Evolutionary conservation across 2,113 vertebrate species (phyloP).

Genomic region (Atractosteus spatula): DNA sequence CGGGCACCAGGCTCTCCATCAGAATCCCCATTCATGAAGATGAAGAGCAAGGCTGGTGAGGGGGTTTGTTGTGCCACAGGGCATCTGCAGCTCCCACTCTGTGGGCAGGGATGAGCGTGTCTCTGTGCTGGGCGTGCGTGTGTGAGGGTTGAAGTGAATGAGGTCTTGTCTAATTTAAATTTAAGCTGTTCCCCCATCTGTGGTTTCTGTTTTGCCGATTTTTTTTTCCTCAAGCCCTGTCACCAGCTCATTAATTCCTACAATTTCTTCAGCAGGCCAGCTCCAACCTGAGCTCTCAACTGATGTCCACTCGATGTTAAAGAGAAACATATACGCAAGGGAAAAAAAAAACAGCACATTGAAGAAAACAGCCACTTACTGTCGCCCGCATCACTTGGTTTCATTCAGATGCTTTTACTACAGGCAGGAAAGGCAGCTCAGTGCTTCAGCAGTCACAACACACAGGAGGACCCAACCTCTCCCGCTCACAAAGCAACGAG

Average conservation of each 20-base stretch:
- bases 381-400: constrained; percentile 82
- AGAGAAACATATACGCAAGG: background rate
- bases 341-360: constrained; percentile 22
- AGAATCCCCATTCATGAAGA: constrained; percentile 55
- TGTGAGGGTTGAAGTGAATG: constrained; percentile 24
- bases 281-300: too few species aligned
- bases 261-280: background rate
- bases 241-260: constrained; percentile 17
- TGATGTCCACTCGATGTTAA: too few species aligned
- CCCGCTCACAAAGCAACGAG: constrained; percentile 54
- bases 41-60: constrained; percentile 36
- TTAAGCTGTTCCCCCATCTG: constrained; percentile 36
- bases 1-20: constrained; percentile 62
- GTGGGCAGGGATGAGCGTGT: background rate
- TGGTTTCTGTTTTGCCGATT: background rate
- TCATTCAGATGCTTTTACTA: constrained; percentile 77
- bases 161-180: constrained; percentile 57
- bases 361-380: constrained; percentile 74
- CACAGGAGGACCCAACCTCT: constrained; percentile 53
- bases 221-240: background rate
- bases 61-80: constrained; percentile 7
- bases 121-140: background rate
- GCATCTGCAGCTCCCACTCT: background rate
- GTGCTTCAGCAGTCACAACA: constrained; percentile 38
- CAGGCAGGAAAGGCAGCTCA: constrained; percentile 43